Percentiles rank a stretch among this genome's conserved stretches.
Conservation (phyloP, 2,113 vertebrate genomes). For the Mustela lutreola region DNA sequence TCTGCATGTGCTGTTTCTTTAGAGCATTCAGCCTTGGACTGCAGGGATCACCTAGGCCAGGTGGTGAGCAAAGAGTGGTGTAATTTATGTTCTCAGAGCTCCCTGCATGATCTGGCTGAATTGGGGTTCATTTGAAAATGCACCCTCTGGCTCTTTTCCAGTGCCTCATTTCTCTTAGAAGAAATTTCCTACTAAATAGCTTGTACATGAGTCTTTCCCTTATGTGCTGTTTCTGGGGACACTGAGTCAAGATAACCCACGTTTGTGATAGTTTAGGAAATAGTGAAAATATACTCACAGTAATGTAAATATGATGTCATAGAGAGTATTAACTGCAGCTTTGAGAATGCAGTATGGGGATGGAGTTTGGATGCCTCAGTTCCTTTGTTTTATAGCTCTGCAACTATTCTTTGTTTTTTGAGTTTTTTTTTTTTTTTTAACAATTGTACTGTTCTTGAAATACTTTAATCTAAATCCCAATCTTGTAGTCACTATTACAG, state of each 20-base stretch:
- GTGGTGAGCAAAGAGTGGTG: background rate
- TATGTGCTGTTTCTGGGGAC: background rate
- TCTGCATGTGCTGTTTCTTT: background rate
- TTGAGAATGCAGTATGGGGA: background rate
- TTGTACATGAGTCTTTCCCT: background rate
- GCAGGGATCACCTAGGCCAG: background rate
- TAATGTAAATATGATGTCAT: background rate
- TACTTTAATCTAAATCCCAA: constrained; percentile 40
- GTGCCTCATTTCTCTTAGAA: background rate
- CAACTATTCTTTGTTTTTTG: background rate
- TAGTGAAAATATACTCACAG: background rate
- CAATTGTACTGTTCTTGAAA: background rate
- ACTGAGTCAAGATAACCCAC: background rate
- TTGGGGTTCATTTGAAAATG: background rate
- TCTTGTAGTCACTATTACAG: constrained; percentile 13
- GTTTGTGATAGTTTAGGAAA: background rate
- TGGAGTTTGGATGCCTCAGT: background rate
- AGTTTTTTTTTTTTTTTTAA: background rate
- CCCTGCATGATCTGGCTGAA: background rate
- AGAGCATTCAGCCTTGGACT: background rate
- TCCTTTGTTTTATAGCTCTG: constrained; percentile 24
- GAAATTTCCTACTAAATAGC: background rate
- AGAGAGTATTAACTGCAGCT: background rate
- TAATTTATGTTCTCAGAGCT: background rate
- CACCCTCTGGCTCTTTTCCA: background rate